Evolutionary conservation across 1,140 invertebrate species (phyloP).

Genomic region (Orius insidiosus): DNA sequence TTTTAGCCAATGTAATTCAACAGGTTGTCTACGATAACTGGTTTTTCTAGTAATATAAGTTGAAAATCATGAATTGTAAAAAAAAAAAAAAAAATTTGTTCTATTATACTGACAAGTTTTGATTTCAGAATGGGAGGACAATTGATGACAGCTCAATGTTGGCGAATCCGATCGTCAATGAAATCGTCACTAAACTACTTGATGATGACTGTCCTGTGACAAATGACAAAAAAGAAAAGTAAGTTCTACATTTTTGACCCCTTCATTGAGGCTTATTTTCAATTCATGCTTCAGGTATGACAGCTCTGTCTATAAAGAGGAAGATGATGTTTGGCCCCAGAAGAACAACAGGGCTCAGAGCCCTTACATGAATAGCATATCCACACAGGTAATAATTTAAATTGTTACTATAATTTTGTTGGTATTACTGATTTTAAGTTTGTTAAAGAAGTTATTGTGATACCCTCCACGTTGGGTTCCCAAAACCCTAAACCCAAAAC

Average conservation of each 20-base stretch:
- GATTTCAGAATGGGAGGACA: conserved; percentile 10
- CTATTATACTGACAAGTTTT: not conserved
- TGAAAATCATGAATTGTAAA: no score
- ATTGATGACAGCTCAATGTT: conserved; percentile 14
- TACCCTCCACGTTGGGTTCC: no score
- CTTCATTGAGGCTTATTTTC: not conserved
- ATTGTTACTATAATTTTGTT: not conserved
- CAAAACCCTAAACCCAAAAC: no score
- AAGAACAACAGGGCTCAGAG: conserved; percentile 4
- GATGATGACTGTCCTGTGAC: conserved; percentile 13
- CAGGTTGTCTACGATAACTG: no score
- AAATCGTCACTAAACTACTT: conserved; percentile 16
- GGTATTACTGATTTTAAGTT: no score
- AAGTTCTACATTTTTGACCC: conserved; percentile 6
- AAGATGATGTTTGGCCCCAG: conserved; percentile 8
- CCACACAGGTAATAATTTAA: conserved; percentile 2
- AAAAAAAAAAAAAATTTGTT: no score
- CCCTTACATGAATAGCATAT: not conserved
- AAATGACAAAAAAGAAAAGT: conserved; percentile 11
- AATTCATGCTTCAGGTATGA: conserved; percentile 5
- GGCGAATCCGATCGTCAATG: conserved; percentile 15
- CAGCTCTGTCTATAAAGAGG: conserved; percentile 3
- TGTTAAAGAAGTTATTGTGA: no score
- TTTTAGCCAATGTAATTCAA: no score
- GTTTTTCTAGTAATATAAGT: no score